A percentile compares a stretch with the other conserved stretches of the same genome.
Conservation (phyloP, 1,140 invertebrate species). For the Colletes latitarsis region DNA sequence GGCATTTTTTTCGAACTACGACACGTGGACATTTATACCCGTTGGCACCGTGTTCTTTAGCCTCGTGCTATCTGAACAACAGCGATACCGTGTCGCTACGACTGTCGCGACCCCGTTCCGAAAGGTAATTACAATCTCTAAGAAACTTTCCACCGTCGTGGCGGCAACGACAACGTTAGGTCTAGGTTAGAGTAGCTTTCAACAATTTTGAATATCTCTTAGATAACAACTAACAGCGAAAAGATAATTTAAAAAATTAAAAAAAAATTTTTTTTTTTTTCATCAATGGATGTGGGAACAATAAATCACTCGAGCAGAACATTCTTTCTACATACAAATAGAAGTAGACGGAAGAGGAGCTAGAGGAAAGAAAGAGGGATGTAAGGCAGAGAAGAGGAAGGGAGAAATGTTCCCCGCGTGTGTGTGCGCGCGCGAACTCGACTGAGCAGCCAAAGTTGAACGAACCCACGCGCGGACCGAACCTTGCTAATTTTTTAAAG, state of each 20-base stretch:
- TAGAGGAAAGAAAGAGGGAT: constrained; percentile 28
- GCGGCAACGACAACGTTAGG: no score
- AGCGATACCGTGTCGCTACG: constrained; percentile 44
- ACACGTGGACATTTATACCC: constrained; percentile 20
- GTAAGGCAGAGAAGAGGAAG: neutral
- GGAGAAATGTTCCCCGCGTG: constrained; percentile 47
- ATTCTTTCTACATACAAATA: constrained; percentile 37
- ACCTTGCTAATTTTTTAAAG: constrained; percentile 73
- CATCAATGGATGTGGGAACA: constrained; percentile 3
- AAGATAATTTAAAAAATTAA: neutral
- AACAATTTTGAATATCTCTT: neutral
- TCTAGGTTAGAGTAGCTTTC: neutral
- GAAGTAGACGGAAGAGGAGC: constrained; percentile 28
- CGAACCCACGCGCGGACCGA: constrained; percentile 73
- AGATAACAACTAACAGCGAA: neutral
- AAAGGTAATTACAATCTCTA: constrained; percentile 42
- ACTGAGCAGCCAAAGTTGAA: constrained; percentile 70
- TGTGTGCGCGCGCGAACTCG: constrained; percentile 41
- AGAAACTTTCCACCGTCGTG: constrained; percentile 34
- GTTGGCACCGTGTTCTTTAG: constrained; percentile 27
- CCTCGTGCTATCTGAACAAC: constrained; percentile 52
- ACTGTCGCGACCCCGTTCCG: constrained; percentile 17
- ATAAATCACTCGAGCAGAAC: constrained; percentile 44
- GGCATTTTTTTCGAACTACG: constrained; percentile 19
- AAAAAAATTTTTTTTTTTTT: neutral